A percentile compares a stretch with the other conserved stretches of the same genome.
These are phyloP conservation scores for Oxyruncus cristatus DNA, from an alignment of 2,113 vertebrate species.

Conservation along the genomic window DNA sequence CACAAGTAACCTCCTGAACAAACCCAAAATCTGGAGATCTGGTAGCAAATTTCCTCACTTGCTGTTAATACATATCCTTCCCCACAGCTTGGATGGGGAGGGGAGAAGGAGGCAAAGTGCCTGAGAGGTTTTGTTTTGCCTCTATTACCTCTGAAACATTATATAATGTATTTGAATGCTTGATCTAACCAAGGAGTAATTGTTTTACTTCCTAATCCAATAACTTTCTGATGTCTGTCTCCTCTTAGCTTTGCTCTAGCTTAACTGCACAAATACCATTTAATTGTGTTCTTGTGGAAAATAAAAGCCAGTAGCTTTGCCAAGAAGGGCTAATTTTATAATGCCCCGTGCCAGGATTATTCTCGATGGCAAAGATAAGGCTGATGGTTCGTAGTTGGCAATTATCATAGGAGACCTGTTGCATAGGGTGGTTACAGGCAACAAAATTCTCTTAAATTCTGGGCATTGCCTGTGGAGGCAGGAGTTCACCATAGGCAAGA, in stretches of 20 bases:
- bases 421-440: neutral
- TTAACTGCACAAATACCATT: constrained; percentile 21
- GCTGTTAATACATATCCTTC: neutral
- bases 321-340: constrained; percentile 26
- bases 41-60: neutral
- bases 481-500: neutral
- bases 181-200: neutral
- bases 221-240: constrained; percentile 12
- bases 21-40: neutral
- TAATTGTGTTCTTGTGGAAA: constrained; percentile 32
- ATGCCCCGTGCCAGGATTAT: neutral
- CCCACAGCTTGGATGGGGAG: neutral
- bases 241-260: constrained; percentile 12
- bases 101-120: neutral
- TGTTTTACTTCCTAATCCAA: constrained; percentile 24
- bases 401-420: neutral
- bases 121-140: neutral
- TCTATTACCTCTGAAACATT: neutral
- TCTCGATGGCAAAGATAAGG: neutral
- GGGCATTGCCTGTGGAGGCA: neutral
- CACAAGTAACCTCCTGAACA: neutral
- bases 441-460: neutral
- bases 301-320: neutral
- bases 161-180: neutral
- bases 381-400: neutral